A percentile compares a stretch with the other conserved stretches of the same genome.
Conservation (phyloP, 1,140 invertebrate genomes). For the Ectropis grisescens region DNA sequence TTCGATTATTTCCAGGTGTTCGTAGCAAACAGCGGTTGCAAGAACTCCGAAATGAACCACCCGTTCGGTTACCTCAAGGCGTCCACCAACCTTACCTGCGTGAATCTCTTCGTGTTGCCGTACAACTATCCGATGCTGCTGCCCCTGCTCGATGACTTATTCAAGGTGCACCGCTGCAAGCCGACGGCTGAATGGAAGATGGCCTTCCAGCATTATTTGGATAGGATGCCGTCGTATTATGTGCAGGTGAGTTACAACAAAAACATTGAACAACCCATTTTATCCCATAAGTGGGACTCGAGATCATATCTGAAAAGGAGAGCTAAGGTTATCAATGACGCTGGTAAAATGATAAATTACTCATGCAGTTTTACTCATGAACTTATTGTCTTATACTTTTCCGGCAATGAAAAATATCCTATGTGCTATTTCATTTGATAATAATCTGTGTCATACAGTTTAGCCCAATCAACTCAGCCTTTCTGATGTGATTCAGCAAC, state of each 20-base stretch:
- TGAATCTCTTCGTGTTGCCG: slow-evolving; percentile 97
- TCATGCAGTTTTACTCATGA: too few species aligned
- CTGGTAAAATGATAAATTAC: too few species aligned
- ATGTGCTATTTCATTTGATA: too few species aligned
- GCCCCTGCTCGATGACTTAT: slow-evolving; percentile 93
- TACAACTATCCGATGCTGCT: slow-evolving; percentile 98
- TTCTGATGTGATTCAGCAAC: too few species aligned
- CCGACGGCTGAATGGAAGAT: slow-evolving; percentile 90
- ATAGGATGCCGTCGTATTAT: slow-evolving; percentile 97
- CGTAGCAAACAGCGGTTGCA: slow-evolving; percentile 87
- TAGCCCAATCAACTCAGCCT: too few species aligned
- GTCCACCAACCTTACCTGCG: slow-evolving; percentile 92
- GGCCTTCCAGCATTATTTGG: slow-evolving; percentile 94
- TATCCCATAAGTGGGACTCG: too few species aligned
- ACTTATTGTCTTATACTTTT: too few species aligned
- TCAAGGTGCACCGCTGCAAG: slow-evolving; percentile 91
- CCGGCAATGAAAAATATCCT: too few species aligned
- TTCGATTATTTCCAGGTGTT: slow-evolving; percentile 89
- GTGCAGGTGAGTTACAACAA: slow-evolving; percentile 84
- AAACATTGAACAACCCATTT: too few species aligned
- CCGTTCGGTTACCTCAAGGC: slow-evolving; percentile 99
- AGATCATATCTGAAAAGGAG: too few species aligned
- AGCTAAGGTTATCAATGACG: too few species aligned
- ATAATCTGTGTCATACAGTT: too few species aligned
- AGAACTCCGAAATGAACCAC: slow-evolving; percentile 88